Percentiles rank a stretch among this genome's conserved stretches.
These are phyloP conservation scores for Mionectes macconnelli DNA, from an alignment of 2,113 vertebrate genomes.

Conservation along the genomic window DNA sequence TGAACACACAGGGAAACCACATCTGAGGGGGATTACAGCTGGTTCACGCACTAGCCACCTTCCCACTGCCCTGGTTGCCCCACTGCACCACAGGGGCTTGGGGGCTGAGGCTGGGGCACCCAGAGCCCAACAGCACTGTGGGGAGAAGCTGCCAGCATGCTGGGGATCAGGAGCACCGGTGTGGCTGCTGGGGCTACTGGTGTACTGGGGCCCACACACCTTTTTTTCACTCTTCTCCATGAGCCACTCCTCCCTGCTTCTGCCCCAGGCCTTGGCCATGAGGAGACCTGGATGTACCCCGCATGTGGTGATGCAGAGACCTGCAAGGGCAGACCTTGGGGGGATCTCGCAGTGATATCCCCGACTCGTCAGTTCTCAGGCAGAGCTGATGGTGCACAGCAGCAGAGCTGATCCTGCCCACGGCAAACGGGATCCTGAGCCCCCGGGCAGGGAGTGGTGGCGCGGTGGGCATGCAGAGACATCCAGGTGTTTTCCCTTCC, in stretches of 20 bases:
- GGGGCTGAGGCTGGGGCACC: neutral
- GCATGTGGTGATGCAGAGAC: rapidly evolving
- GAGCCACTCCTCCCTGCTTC: neutral
- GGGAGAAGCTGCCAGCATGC: rapidly evolving
- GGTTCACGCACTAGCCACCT: neutral
- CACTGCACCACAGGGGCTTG: neutral
- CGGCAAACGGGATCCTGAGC: neutral
- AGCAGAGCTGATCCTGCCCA: neutral
- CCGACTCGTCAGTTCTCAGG: neutral
- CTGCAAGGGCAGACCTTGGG: neutral
- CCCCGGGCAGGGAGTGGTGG: neutral
- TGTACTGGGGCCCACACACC: neutral
- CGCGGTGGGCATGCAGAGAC: neutral
- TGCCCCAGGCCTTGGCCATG: neutral
- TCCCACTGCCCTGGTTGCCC: rapidly evolving
- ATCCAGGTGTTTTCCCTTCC: neutral
- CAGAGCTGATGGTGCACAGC: neutral
- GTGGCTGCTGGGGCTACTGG: neutral
- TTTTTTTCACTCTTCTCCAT: neutral
- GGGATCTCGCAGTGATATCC: neutral
- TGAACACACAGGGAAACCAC: neutral
- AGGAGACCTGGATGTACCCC: neutral
- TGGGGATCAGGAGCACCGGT: neutral
- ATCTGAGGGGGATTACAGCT: neutral
- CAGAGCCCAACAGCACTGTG: rapidly evolving